These are phyloP conservation scores for Tuta absoluta DNA, from an alignment of 2,888 invertebrate species.

Conservation along the genomic window DNA sequence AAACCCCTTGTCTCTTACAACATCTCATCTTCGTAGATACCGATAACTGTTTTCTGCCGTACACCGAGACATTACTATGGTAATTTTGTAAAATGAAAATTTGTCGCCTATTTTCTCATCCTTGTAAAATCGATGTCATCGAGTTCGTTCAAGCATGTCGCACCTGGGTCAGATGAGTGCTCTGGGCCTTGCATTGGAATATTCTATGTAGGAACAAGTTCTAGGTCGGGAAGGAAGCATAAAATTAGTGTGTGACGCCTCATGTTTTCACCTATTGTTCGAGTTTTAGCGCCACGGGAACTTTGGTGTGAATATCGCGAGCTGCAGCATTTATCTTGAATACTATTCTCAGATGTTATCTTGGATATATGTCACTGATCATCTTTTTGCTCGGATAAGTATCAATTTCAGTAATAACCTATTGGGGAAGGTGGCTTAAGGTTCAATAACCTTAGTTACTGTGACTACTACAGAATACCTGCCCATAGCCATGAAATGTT, in stretches of 20 bases:
- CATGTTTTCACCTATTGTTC: slow-evolving; percentile 74
- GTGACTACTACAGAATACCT: background rate
- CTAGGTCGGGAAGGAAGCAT: slow-evolving; percentile 50
- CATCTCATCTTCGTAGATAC: slow-evolving; percentile 34
- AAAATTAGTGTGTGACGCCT: slow-evolving; percentile 48
- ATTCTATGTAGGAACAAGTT: slow-evolving; percentile 50
- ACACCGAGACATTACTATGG: slow-evolving; percentile 28
- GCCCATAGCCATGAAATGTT: background rate
- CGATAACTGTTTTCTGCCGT: slow-evolving; percentile 17
- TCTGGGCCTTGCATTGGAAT: slow-evolving; percentile 48
- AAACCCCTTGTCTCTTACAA: slow-evolving; percentile 36
- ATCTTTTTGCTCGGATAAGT: slow-evolving; percentile 8
- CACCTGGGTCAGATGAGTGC: slow-evolving; percentile 52
- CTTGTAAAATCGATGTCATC: slow-evolving; percentile 67
- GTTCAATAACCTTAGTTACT: slow-evolving; percentile 20
- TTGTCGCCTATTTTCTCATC: slow-evolving; percentile 49
- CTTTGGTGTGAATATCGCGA: slow-evolving; percentile 53
- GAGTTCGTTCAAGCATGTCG: slow-evolving; percentile 70
- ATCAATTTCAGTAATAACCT: background rate
- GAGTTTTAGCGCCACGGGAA: slow-evolving; percentile 52
- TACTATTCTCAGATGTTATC: slow-evolving; percentile 59
- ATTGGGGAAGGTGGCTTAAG: background rate
- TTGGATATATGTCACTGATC: slow-evolving; percentile 33
- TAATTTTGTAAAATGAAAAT: slow-evolving; percentile 44
- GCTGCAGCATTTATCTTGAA: slow-evolving; percentile 54